Evolutionary conservation across 2,113 vertebrate species (phyloP).

Genomic region (Pteropus alecto): DNA sequence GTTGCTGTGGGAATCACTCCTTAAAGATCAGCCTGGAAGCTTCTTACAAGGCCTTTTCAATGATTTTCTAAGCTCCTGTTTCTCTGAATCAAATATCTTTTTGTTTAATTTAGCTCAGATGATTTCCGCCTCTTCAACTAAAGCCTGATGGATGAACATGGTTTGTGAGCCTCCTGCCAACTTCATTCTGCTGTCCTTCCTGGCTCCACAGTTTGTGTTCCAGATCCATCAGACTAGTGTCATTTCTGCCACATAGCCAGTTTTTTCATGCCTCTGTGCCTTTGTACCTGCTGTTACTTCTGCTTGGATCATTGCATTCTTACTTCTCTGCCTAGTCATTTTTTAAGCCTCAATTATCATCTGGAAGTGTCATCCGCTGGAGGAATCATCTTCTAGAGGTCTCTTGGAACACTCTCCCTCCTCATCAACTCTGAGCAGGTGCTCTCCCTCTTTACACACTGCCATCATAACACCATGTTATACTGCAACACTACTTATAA

Average conservation of each 20-base stretch:
- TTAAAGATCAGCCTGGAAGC: not conserved
- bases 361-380: not conserved
- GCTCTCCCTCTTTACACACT: not conserved
- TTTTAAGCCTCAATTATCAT: not conserved
- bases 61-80: not conserved
- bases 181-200: not conserved
- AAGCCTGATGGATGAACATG: not conserved
- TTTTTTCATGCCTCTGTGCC: not conserved
- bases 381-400: not conserved
- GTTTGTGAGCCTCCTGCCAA: not conserved
- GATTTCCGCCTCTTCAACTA: not conserved
- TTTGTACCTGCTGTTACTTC: not conserved
- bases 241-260: not conserved
- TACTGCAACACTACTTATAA: no score
- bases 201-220: not conserved
- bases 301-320: not conserved
- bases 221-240: not conserved
- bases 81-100: not conserved
- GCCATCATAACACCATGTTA: not conserved
- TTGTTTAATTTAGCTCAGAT: not conserved
- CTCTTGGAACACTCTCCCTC: not conserved
- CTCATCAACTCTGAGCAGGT: not conserved
- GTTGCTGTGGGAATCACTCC: not conserved
- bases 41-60: not conserved
- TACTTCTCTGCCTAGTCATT: not conserved